These are phyloP conservation scores for Acanthiza pusilla DNA, from an alignment of 2,797 vertebrate species.

Conservation along the genomic window DNA sequence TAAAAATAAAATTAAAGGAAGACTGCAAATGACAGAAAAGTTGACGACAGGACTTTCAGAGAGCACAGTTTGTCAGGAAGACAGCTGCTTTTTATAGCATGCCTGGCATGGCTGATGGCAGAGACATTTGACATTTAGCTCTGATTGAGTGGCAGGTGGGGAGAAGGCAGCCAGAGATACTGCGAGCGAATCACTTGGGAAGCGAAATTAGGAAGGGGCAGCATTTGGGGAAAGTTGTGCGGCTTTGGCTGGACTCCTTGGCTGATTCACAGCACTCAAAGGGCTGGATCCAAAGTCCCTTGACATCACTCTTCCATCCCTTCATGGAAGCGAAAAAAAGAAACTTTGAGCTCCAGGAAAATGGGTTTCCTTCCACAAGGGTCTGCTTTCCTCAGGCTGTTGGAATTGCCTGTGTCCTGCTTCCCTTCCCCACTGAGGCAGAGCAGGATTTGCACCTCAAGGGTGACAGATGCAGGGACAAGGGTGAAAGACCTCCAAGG, in stretches of 20 bases:
- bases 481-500: background rate
- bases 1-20: constrained; percentile 43
- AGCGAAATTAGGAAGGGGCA: background rate
- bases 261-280: background rate
- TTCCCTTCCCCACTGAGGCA: background rate
- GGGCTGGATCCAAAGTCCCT: background rate
- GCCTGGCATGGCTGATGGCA: constrained; percentile 42
- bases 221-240: background rate
- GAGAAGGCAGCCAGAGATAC: background rate
- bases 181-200: background rate
- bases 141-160: constrained; percentile 37
- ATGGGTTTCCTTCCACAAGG: background rate
- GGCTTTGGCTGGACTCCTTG: background rate
- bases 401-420: background rate
- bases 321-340: background rate
- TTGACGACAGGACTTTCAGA: constrained; percentile 25
- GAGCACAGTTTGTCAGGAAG: constrained; percentile 13
- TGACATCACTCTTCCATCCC: background rate
- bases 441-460: background rate
- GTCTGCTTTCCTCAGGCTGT: background rate
- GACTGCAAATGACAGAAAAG: background rate
- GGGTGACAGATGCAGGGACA: background rate
- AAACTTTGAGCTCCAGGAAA: background rate
- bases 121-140: constrained; percentile 54
- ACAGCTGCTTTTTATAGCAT: constrained; percentile 41